Evolutionary conservation across 2,113 vertebrate genomes (phyloP).

Genomic region (Cheirogaleus medius): DNA sequence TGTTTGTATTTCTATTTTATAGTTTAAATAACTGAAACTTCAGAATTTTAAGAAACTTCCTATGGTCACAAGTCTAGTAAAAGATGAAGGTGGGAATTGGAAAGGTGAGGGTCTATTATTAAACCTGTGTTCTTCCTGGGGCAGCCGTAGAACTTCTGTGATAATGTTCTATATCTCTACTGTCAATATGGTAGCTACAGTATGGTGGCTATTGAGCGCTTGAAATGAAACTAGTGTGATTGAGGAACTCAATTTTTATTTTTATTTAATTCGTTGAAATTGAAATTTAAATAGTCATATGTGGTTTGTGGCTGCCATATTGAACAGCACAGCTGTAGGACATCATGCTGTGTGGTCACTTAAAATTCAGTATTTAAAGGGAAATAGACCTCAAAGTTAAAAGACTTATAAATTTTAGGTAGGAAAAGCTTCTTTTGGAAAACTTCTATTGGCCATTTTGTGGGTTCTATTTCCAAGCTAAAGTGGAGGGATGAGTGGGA

Average conservation of each 20-base stretch:
- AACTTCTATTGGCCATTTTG: not conserved
- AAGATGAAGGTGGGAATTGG: not conserved
- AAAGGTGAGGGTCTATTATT: not conserved
- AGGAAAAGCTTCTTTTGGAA: constrained; percentile 6
- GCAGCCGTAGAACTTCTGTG: not conserved
- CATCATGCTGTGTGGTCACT: not conserved
- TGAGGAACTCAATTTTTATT: not conserved
- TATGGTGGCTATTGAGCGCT: not conserved
- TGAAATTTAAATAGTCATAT: not conserved
- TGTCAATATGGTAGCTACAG: not conserved
- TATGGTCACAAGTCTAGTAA: not conserved
- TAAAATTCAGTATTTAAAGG: not conserved
- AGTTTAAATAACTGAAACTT: constrained; percentile 12
- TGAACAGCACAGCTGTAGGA: not conserved
- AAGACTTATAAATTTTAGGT: not conserved
- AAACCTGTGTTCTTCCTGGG: not conserved
- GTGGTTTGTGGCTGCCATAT: not conserved
- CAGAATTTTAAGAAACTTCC: constrained; percentile 18
- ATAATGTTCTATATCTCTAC: not conserved
- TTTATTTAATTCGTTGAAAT: not conserved
- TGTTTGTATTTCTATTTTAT: constrained; percentile 18
- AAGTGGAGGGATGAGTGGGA: not conserved
- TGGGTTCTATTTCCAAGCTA: not conserved
- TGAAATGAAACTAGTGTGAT: not conserved
- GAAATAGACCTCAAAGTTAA: not conserved